Conservation (phyloP, 2,113 vertebrate genomes). For the Ophthalmolycus amberensis region DNA sequence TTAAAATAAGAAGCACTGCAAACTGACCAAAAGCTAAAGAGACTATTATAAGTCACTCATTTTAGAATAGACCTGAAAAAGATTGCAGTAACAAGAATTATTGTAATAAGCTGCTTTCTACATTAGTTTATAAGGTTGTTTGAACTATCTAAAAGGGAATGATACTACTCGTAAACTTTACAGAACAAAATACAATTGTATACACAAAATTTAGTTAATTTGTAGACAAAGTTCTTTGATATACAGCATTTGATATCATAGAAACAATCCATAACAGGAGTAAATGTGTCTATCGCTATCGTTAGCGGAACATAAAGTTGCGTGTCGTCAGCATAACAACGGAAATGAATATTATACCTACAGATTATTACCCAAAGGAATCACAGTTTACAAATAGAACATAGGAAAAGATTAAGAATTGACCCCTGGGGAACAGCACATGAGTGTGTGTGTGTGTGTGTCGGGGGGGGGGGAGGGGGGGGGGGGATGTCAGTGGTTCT, state of each 20-base stretch:
- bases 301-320: neutral
- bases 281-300: too few relatives aligned
- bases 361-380: neutral
- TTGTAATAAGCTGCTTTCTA: neutral
- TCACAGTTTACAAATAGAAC: neutral
- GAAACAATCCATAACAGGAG: too few relatives aligned
- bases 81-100: neutral
- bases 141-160: neutral
- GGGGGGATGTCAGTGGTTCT: constrained; percentile 36
- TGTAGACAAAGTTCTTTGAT: too few relatives aligned
- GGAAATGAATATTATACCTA: neutral
- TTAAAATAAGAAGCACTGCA: neutral
- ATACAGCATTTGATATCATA: too few relatives aligned
- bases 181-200: too few relatives aligned
- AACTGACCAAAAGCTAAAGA: neutral
- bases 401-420: neutral
- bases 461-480: too few relatives aligned
- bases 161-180: neutral
- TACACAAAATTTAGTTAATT: too few relatives aligned
- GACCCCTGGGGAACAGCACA: neutral
- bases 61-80: neutral
- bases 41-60: neutral
- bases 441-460: too few relatives aligned
- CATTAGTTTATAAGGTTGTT: neutral
- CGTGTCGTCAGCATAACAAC: neutral